phyloP scores from a whole-genome alignment of 2,797 vertebrate species.

The Poecile montanus region DNA sequence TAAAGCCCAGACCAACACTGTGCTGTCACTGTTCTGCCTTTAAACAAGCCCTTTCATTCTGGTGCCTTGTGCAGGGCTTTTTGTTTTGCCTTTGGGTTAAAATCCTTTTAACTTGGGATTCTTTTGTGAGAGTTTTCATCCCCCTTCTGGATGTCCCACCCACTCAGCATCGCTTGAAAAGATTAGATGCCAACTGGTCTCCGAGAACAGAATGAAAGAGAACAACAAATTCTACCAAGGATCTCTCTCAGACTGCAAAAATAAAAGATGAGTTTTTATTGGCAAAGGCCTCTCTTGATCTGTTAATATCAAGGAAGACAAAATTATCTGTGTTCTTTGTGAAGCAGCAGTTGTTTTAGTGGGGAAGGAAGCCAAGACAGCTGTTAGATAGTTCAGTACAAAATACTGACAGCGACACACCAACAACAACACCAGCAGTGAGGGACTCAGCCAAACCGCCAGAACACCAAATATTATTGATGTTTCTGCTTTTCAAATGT shows the following conservation, averaged over 20 bases:
- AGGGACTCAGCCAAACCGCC: background rate
- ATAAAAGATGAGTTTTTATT: constrained; percentile 59
- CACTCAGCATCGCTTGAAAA: constrained; percentile 50
- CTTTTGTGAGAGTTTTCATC: constrained; percentile 35
- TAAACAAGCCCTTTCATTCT: constrained; percentile 45
- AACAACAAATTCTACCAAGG: constrained; percentile 51
- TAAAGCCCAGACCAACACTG: background rate
- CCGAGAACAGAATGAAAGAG: constrained; percentile 24
- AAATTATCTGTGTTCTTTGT: constrained; percentile 66
- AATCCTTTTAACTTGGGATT: constrained; percentile 31
- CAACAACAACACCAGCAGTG: constrained; percentile 39
- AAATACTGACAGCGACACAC: constrained; percentile 56
- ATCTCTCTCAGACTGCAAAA: constrained; percentile 46
- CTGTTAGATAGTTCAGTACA: constrained; percentile 52
- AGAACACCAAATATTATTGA: constrained; percentile 29
- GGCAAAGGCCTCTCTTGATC: constrained; percentile 53
- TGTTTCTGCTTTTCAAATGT: constrained; percentile 5
- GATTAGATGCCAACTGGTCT: constrained; percentile 29
- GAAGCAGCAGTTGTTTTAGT: constrained; percentile 61
- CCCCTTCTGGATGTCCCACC: constrained; percentile 36
- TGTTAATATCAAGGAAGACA: constrained; percentile 66
- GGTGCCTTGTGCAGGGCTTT: constrained; percentile 36
- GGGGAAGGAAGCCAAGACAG: constrained; percentile 58
- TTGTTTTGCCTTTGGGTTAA: constrained; percentile 47
- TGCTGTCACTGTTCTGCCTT: constrained; percentile 26